Conservation (phyloP, 2,888 invertebrate species). For the Spatulosminthurus flaviceps region DNA sequence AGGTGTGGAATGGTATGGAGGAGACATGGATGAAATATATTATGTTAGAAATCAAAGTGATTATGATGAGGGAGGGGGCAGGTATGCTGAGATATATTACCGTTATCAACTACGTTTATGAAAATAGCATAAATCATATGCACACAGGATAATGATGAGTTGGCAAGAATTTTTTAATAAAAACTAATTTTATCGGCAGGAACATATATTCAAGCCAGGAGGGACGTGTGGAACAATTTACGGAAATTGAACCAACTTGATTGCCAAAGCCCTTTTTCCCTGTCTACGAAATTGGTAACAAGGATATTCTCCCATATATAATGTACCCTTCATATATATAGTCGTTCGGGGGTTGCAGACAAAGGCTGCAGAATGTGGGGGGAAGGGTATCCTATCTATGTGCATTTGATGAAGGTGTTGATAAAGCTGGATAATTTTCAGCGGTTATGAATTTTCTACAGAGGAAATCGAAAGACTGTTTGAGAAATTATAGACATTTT, state of each 20-base stretch:
- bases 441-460: not conserved
- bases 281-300: not conserved
- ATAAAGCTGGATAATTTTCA: not conserved
- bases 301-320: not conserved
- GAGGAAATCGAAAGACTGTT: not conserved
- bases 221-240: slow-evolving; percentile 9
- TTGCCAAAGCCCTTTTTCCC: slow-evolving; percentile 3
- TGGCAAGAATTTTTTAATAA: not conserved
- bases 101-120: too few relatives aligned
- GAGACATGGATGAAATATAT: not conserved
- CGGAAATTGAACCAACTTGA: not conserved
- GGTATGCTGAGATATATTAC: not conserved
- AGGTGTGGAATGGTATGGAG: not conserved
- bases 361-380: not conserved
- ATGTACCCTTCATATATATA: not conserved
- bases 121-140: not conserved
- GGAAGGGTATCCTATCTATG: not conserved
- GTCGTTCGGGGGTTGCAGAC: not conserved
- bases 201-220: not conserved
- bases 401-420: not conserved
- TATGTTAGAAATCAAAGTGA: not conserved
- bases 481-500: not conserved
- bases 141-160: not conserved
- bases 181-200: not conserved
- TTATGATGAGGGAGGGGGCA: not conserved